Base-by-base conservation (phyloP, 2,797 vertebrate species). In the Nannoperca obscura region DNA sequence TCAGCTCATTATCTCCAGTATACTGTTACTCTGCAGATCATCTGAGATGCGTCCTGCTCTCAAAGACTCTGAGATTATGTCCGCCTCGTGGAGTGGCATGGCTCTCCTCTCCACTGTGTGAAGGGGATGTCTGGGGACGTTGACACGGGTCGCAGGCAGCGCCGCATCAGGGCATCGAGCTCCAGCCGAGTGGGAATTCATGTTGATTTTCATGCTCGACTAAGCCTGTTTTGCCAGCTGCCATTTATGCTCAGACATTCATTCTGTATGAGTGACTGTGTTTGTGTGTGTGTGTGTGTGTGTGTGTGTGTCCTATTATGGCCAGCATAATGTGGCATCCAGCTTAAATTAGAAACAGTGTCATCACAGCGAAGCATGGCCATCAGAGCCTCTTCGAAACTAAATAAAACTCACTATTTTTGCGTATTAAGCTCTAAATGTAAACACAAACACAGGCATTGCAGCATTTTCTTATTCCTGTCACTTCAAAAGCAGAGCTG, bases 161-260 rank as follows among this genome's bases (percentile, higher is more conserved):
- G 59, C 71, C 58, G 76, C 85, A 87, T 82, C 84, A 78, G 86
- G 83, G 74, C 89, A 92, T 80, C 58, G 27, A 91, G 89, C 89
- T 92, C 74, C 90, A 91, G 84, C 76, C 87, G 77, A 88, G 81
- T 88, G 87, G 76, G 86, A 88, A 91, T 91, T 92, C 84, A 88
- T 88, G 89, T 92, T 89, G 88, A 87, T 93, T 89, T 93, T 94
- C 89, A 92, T 80, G 93, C 91, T 85, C 83, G 89, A 72, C 89
- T 93, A 79, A 85, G 67, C 74, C 86, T 90, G 88, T 93, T 93
- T 94, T 88, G 90, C 91, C 93, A 94, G 93, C 93, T 94, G 94
- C 90, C 89, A 90, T 89, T 92, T 91, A 89, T 90, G 90, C 81
- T 87, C 85, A 85, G 86, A 88, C 86, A 84, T 88, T 87, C 81